phyloP scores from a whole-genome alignment of 2,113 vertebrate genomes.

The Notarius quadriscutis region DNA sequence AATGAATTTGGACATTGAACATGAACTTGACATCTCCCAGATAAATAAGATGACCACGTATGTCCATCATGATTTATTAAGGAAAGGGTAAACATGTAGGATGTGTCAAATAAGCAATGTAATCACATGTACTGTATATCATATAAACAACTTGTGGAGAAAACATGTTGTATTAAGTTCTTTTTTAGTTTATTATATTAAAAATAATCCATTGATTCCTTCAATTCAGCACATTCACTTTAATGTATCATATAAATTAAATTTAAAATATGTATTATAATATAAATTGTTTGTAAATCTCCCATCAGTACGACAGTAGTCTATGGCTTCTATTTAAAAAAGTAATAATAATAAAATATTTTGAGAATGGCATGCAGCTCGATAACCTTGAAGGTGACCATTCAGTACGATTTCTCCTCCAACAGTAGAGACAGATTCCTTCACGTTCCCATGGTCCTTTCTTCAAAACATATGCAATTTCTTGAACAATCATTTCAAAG shows the following conservation, averaged over 20 bases:
- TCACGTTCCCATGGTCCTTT: background rate
- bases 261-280: background rate
- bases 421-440: background rate
- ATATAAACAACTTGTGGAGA: background rate
- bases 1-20: background rate
- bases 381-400: background rate
- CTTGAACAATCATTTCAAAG: background rate
- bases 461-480: background rate
- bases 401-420: background rate
- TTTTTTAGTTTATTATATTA: background rate
- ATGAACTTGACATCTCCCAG: background rate
- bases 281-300: background rate
- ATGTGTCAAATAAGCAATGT: background rate
- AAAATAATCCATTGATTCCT: background rate
- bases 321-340: background rate
- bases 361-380: background rate
- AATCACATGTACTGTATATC: background rate
- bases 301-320: background rate
- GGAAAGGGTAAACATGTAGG: background rate
- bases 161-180: background rate
- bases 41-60: background rate
- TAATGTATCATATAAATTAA: background rate
- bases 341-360: background rate
- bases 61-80: background rate
- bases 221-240: background rate